A percentile compares a stretch with the other conserved stretches of the same genome.
These are phyloP conservation scores for Cliona cf. orientalis DNA, from an alignment of 37 sponge, comb jelly and placozoan genomes.

Conservation along the genomic window DNA sequence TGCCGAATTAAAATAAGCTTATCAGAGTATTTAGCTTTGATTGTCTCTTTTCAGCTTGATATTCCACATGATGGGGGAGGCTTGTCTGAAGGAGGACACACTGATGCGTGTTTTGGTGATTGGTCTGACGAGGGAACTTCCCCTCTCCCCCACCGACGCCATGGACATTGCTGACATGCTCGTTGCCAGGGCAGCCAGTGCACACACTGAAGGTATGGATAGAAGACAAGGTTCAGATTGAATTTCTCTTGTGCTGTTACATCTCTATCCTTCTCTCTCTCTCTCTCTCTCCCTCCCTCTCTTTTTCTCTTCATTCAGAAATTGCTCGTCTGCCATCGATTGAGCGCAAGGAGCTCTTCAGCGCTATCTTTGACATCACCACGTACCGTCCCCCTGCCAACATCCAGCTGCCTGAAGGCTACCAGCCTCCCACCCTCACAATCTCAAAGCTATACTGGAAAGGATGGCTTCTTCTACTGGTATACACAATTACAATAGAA, in stretches of 20 bases:
- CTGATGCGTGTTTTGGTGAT: slow-evolving; percentile 88
- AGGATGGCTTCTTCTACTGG: slow-evolving; percentile 89
- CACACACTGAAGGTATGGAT: slow-evolving; percentile 75
- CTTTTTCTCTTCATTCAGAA: slow-evolving; percentile 39
- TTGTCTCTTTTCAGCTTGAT: slow-evolving; percentile 44
- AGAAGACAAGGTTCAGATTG: not conserved
- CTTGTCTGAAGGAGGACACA: slow-evolving; percentile 84
- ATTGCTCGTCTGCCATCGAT: slow-evolving; percentile 63
- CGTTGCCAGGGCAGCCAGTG: slow-evolving; percentile 89
- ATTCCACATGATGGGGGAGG: slow-evolving; percentile 79
- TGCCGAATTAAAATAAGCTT: no score
- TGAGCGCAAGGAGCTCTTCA: slow-evolving; percentile 74
- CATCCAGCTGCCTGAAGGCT: slow-evolving; percentile 80
- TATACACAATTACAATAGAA: no score
- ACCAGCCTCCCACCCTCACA: slow-evolving; percentile 86
- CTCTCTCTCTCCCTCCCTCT: not conserved
- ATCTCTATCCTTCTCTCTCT: not conserved
- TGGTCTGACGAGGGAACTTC: slow-evolving; percentile 80
- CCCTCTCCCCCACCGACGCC: slow-evolving; percentile 88
- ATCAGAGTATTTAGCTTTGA: not conserved
- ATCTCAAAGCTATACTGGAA: slow-evolving; percentile 96
- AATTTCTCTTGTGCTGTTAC: not conserved
- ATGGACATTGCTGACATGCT: slow-evolving; percentile 88
- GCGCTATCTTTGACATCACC: slow-evolving; percentile 77
- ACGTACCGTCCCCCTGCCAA: slow-evolving; percentile 72